phyloP scores from a whole-genome alignment of 2,113 vertebrate species.

The Delphinus delphis region DNA sequence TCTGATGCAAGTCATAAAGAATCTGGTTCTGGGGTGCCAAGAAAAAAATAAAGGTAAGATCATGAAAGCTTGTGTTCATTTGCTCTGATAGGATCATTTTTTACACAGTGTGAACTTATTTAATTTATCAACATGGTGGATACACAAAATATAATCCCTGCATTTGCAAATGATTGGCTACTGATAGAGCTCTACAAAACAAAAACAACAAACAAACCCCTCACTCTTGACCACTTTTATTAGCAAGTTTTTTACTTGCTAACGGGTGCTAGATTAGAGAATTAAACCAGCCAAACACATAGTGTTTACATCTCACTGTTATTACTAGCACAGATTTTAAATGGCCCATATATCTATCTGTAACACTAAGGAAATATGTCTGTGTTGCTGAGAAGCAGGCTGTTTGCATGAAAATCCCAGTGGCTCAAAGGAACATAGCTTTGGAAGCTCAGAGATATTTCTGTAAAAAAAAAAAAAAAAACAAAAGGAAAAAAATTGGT shows the following conservation, averaged over 20 bases:
- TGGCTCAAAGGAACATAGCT: neutral
- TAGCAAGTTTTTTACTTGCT: neutral
- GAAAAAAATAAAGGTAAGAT: neutral
- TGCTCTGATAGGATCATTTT: neutral
- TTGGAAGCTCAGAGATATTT: neutral
- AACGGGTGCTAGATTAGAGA: neutral
- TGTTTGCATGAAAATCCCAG: neutral
- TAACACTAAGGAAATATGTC: neutral
- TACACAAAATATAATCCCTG: neutral
- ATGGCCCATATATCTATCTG: neutral
- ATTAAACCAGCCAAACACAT: neutral
- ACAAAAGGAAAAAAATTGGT: neutral
- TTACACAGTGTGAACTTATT: neutral
- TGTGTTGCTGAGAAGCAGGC: neutral
- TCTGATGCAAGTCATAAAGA: neutral
- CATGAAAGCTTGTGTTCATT: neutral
- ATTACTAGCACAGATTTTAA: neutral
- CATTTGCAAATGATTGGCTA: neutral
- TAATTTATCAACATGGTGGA: neutral
- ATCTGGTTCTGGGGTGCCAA: neutral
- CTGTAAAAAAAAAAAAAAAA: neutral
- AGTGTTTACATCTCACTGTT: neutral
- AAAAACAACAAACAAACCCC: fast-evolving
- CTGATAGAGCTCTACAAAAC: neutral
- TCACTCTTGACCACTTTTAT: neutral